Conservation (phyloP, 2,797 vertebrate species). For the Cryptoprocta ferox region DNA sequence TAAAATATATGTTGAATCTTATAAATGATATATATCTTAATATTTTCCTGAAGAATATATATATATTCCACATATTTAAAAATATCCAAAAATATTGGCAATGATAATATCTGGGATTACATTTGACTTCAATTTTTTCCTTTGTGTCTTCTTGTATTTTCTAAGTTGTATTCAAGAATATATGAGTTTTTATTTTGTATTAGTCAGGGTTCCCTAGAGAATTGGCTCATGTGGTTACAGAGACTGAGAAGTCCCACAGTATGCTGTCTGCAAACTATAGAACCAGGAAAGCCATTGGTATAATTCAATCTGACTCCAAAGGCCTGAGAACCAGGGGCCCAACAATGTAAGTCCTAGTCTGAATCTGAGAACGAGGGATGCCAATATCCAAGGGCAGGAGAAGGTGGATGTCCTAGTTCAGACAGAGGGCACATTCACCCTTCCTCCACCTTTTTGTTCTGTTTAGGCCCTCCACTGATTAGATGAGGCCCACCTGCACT, state of each 20-base stretch:
- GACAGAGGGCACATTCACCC: neutral
- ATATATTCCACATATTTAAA: neutral
- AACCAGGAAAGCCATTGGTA: neutral
- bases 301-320: neutral
- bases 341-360: neutral
- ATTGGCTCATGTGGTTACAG: neutral
- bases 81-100: neutral
- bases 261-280: neutral
- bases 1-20: neutral
- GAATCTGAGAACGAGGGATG: neutral
- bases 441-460: neutral
- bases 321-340: neutral
- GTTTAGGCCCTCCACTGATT: neutral
- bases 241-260: neutral
- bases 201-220: neutral
- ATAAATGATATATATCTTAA: neutral
- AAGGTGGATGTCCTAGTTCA: neutral
- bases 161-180: neutral
- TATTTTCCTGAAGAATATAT: neutral
- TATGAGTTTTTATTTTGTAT: neutral
- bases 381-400: neutral
- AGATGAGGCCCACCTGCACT: neutral
- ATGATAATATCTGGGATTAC: neutral
- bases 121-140: constrained; percentile 29
- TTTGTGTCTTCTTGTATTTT: neutral